Evolutionary conservation across 2,797 vertebrate species (phyloP), one percentile per base, ranked within the genome.

Genomic region (Apogon talboti): DNA sequence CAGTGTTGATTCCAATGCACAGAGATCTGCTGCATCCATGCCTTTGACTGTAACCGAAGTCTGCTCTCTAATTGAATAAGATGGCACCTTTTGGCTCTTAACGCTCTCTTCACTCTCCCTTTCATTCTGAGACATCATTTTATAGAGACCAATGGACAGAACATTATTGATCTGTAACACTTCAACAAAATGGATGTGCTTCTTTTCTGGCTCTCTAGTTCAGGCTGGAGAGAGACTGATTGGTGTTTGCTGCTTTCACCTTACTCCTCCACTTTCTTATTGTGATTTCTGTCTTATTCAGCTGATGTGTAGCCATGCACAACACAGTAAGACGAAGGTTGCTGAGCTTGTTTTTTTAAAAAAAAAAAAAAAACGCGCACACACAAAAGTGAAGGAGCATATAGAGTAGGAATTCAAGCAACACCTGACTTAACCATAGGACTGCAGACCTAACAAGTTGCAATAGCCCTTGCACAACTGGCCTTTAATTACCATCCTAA

Each of bases 401-500:
- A 43, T 38, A 46, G 66, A 57, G n/a, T n/a, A n/a, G n/a, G n/a
- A 78, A 79, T 37, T 68, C 38, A 65, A 78, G 59, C 69, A 54
- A 58, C 74, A 79, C 80, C 74, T 85, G 78, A 79, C 47, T 28
- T 71, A 60, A 81, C 71, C 65, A 52, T 66, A 81, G 52, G 37
- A 83, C 47, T 83, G 76, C 56, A 81, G 44, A 84, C 66, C 55
- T 81, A 74, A 79, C 64, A 78, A 55, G 87, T 70, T 76, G 76
- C 60, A 80, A 78, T 81, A 83, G 77, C 44, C 62, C 47, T 67
- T 55, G 64, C 16, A 55, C 71, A 83, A 81, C 48, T 72, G 71
- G 59, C 76, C 75, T 82, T 88, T 82, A 73, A 88, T 90, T 91
- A 89, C 75, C 79, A 79, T 74, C 78, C 44, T 71, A 66, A 87